Evolutionary conservation across 2,797 vertebrate species (phyloP).

Genomic region (Ctenochaetus hawaiiensis): DNA sequence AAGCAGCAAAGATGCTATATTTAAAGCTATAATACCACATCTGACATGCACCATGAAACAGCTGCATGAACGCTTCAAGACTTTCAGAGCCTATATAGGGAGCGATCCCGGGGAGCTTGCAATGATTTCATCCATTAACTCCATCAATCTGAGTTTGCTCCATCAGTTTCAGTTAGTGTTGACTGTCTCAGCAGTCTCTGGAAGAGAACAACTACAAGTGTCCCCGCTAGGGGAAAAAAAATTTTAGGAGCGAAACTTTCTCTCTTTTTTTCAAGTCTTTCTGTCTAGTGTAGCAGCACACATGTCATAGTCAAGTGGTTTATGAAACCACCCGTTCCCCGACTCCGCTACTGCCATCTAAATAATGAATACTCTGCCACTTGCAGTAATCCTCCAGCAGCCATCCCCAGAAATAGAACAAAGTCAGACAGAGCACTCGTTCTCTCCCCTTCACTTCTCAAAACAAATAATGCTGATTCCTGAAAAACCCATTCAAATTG

Average conservation of each 20-base stretch:
- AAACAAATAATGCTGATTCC: slow-evolving; percentile 79
- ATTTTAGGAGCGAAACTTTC: slow-evolving; percentile 63
- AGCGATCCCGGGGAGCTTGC: slow-evolving; percentile 51
- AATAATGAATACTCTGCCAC: slow-evolving; percentile 88
- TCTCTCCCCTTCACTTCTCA: slow-evolving; percentile 73
- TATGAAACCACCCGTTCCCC: slow-evolving; percentile 79
- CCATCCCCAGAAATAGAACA: slow-evolving; percentile 83
- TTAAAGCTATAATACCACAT: slow-evolving; percentile 74
- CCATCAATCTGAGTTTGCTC: slow-evolving; percentile 77
- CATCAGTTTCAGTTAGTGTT: slow-evolving; percentile 73
- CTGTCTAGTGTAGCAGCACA: slow-evolving; percentile 72
- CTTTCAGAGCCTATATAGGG: slow-evolving; percentile 57
- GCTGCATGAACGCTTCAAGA: slow-evolving; percentile 59
- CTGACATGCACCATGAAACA: slow-evolving; percentile 74
- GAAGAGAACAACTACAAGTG: slow-evolving; percentile 70
- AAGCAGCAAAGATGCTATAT: slow-evolving; percentile 56
- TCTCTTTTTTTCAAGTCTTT: slow-evolving; percentile 36
- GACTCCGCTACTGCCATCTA: slow-evolving; percentile 79
- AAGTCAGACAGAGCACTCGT: slow-evolving; percentile 74
- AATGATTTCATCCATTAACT: slow-evolving; percentile 74
- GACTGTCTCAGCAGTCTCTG: slow-evolving; percentile 61
- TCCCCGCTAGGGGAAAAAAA: slow-evolving; percentile 43
- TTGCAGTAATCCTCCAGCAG: slow-evolving; percentile 84
- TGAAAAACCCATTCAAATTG: slow-evolving; percentile 47
- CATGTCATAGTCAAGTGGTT: slow-evolving; percentile 84